phyloP scores from a whole-genome alignment of 2,113 vertebrate genomes.

The Procavia capensis region DNA sequence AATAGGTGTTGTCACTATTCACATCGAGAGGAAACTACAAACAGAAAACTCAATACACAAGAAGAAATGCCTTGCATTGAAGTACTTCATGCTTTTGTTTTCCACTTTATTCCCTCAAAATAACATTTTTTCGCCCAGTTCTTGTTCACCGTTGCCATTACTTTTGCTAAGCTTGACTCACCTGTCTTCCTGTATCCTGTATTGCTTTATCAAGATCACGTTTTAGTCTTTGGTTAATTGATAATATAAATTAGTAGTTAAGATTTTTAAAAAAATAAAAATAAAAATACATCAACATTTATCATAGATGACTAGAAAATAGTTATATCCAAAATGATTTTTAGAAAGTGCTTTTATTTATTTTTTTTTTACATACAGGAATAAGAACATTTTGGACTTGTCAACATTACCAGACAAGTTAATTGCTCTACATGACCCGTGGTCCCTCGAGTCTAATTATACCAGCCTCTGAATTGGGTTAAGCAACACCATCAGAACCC shows the following conservation, averaged over 20 bases:
- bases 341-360: rapidly evolving
- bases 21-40: not conserved
- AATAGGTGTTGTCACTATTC: not conserved
- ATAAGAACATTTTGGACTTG: slow-evolving; percentile 26
- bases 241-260: not conserved
- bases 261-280: not conserved
- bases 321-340: not conserved
- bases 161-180: not conserved
- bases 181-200: not conserved
- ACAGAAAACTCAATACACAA: not conserved
- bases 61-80: not conserved
- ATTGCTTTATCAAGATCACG: not conserved
- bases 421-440: slow-evolving; percentile 61
- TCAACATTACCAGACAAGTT: slow-evolving; percentile 59
- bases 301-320: not conserved
- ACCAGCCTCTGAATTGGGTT: slow-evolving; percentile 33
- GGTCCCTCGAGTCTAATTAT: slow-evolving; percentile 62
- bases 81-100: not conserved
- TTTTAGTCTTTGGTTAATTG: not conserved
- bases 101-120: not conserved
- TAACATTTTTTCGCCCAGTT: not conserved
- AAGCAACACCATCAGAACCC: slow-evolving; percentile 46
- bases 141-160: rapidly evolving
- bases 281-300: not conserved
- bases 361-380: not conserved